A percentile compares a stretch with the other conserved stretches of the same genome.
phyloP scores from a whole-genome alignment of 2,797 vertebrate species.

The Apogon talboti region DNA sequence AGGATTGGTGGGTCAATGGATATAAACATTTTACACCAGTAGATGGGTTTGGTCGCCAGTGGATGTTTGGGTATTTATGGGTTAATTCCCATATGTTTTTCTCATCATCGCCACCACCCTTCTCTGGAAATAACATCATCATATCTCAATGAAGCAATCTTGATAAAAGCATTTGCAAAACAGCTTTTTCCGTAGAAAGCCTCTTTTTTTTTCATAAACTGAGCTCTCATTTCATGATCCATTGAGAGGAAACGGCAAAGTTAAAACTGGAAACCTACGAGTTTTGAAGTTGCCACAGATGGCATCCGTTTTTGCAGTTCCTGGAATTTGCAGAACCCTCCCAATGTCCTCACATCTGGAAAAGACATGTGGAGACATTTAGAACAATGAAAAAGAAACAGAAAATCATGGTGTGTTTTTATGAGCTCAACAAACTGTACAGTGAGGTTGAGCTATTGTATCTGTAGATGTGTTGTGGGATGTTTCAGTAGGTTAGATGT shows the following conservation, averaged over 20 bases:
- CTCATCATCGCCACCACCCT: constrained; percentile 13
- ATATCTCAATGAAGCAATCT: constrained; percentile 17
- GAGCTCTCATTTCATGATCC: background rate
- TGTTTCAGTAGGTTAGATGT: constrained; percentile 8
- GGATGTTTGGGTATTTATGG: too few species aligned
- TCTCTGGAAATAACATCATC: constrained; percentile 10
- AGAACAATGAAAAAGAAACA: background rate
- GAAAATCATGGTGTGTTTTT: background rate
- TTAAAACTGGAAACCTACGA: constrained; percentile 40
- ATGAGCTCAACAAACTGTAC: background rate
- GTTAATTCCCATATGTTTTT: constrained; percentile 6
- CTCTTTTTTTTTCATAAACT: background rate
- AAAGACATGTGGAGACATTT: background rate
- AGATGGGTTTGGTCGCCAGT: too few species aligned
- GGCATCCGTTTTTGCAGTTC: constrained; percentile 23
- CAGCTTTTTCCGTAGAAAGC: background rate
- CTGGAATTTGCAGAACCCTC: constrained; percentile 20
- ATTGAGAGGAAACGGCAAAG: background rate
- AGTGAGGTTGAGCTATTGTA: constrained; percentile 8
- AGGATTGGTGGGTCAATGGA: too few species aligned
- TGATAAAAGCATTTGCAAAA: constrained; percentile 10
- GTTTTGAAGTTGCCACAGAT: constrained; percentile 50
- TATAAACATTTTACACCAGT: too few species aligned
- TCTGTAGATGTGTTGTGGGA: constrained; percentile 23
- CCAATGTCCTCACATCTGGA: constrained; percentile 68